Percentiles rank a stretch among this genome's conserved stretches.
Conservation (phyloP, 2,113 vertebrate species). For the Ailurus styani region DNA sequence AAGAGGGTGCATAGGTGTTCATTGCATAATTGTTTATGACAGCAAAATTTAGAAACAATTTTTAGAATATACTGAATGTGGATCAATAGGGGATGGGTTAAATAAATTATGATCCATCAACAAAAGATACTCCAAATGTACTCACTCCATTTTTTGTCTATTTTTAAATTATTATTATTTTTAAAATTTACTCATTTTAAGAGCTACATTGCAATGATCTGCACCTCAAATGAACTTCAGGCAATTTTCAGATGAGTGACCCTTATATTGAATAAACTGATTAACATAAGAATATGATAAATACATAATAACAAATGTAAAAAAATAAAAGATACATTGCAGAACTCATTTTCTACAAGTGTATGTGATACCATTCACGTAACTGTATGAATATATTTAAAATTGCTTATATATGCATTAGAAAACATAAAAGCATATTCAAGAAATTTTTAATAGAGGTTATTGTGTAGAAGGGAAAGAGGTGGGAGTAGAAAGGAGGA, state of each 20-base stretch:
- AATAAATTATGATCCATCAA: neutral
- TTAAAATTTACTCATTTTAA: too few relatives aligned
- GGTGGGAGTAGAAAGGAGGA: neutral
- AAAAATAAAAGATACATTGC: neutral
- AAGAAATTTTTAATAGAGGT: neutral
- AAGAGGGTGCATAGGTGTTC: neutral
- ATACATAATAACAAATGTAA: neutral
- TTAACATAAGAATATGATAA: neutral
- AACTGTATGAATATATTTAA: neutral
- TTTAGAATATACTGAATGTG: neutral
- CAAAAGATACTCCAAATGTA: neutral
- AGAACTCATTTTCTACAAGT: neutral
- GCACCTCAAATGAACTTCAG: neutral
- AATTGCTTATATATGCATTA: neutral
- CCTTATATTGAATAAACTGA: neutral
- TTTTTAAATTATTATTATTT: too few relatives aligned
- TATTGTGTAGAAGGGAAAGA: neutral
- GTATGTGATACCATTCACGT: neutral
- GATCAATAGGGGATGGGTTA: neutral
- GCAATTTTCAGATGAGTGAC: neutral
- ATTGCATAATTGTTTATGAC: neutral
- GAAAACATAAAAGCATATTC: neutral
- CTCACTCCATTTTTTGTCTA: too few relatives aligned
- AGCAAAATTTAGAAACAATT: neutral
- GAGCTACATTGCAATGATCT: neutral